These are phyloP conservation scores for Chouioia cunea DNA, from an alignment of 2,888 invertebrate genomes.

Conservation along the genomic window DNA sequence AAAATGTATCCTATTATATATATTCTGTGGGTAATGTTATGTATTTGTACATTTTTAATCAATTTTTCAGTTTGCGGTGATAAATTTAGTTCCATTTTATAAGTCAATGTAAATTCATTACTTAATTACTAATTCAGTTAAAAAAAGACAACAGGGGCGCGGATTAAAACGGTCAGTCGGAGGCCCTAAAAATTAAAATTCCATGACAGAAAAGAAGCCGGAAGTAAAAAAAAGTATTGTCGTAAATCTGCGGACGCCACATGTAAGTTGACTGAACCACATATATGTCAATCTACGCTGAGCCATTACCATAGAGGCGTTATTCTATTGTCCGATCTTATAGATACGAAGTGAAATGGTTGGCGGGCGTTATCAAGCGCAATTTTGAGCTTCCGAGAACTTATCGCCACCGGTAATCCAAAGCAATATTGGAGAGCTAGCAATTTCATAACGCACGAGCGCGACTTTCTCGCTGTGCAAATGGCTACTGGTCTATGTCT, in stretches of 20 bases:
- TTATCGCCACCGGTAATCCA: constrained; percentile 21
- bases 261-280: constrained; percentile 10
- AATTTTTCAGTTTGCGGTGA: no score
- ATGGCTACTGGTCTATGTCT: not conserved
- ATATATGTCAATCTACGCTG: not conserved
- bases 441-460: constrained; percentile 46
- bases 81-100: no score
- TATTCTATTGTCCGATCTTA: constrained; percentile 25
- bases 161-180: no score
- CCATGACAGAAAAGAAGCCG: not conserved
- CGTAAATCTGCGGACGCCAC: constrained; percentile 16
- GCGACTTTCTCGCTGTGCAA: constrained; percentile 2
- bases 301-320: constrained; percentile 37
- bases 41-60: no score
- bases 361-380: constrained; percentile 19
- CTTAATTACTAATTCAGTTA: no score
- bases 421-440: constrained; percentile 29
- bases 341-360: not conserved
- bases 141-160: no score
- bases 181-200: not conserved
- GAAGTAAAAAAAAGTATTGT: not conserved
- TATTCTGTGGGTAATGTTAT: no score
- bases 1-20: no score
- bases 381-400: constrained; percentile 32
- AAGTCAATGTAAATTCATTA: no score